These are phyloP conservation scores for Tetranychus piercei DNA, from an alignment of 2,888 invertebrate genomes.

Conservation along the genomic window DNA sequence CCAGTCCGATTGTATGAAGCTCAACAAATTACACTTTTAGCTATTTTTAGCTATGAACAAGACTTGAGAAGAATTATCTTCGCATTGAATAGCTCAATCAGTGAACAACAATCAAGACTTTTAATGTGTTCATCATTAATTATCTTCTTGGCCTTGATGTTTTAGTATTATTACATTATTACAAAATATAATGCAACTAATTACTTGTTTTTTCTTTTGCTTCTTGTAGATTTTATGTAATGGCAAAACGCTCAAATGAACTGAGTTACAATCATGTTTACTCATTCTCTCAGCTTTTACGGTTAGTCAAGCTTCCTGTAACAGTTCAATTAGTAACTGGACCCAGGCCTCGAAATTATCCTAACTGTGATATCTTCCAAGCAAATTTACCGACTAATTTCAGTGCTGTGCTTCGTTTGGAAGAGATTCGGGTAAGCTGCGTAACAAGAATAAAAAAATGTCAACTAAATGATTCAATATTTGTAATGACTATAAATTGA, in stretches of 20 bases:
- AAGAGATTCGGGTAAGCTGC: conserved; percentile 5
- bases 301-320: conserved; percentile 11
- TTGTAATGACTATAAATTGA: too few relatives aligned
- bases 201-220: neutral
- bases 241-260: conserved; percentile 5
- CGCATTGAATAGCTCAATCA: too few relatives aligned
- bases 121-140: too few relatives aligned
- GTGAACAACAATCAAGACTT: too few relatives aligned
- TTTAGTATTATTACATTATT: too few relatives aligned
- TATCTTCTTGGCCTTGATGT: too few relatives aligned
- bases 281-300: neutral
- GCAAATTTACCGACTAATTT: conserved; percentile 4
- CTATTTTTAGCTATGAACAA: too few relatives aligned
- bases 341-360: conserved; percentile 4
- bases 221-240: conserved; percentile 9
- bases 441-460: neutral
- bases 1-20: too few relatives aligned
- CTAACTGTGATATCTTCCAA: neutral
- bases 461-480: too few relatives aligned
- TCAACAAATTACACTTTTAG: too few relatives aligned
- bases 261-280: conserved; percentile 15
- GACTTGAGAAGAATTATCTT: too few relatives aligned
- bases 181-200: neutral
- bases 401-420: conserved; percentile 7
- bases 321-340: conserved; percentile 14